Evolutionary conservation across 2,888 invertebrate genomes (phyloP), one percentile per base, ranked within the genome.

Genomic region (Halictus quadricinctus): DNA sequence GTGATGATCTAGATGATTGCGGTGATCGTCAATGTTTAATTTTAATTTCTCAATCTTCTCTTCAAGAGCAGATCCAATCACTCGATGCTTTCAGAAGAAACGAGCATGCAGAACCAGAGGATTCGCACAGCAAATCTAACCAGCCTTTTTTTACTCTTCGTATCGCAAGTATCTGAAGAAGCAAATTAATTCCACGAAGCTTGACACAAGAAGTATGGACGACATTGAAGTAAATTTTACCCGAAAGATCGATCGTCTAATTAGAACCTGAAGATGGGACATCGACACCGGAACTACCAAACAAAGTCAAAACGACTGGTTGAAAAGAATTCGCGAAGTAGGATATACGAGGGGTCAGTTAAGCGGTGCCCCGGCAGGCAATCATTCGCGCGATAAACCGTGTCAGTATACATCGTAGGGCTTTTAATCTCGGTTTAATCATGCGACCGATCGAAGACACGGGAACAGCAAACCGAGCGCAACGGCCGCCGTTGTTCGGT

Each of bases 371-470:
- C 29, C 25, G 10, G 25, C 48, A 21, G 10, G 25, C 48, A 21
- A 50, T 73, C 43, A 10, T 70, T 70, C 70, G 43, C 70, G 13
- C 41, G 43, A 43, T 70, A 70, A 70, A 70, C 43, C 50, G 50
- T 21, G 50, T 73, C 73, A 13, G 21, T 73, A 29, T 18, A 58
- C n/a, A n/a, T 72, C 72, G 25, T 5, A 41, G 69, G n/a, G 41
- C 43, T 15, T 66, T 66, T 41, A 29, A 76, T 80, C 43, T 54
- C 54, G 43, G 74, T 66, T 73, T 48, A 70, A 73, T 72, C 79
- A 58, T 48, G 8, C 29, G 43, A 21, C 72, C 29, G 50, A 70
- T 80, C 58, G 46, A 46, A 72, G 50, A 46, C 29, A 58, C 43
- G 58, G 50, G 41, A 70, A 72, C 21, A 60, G 54, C 43, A 72